A percentile compares a stretch with the other conserved stretches of the same genome.
Conservation (phyloP, 1,140 invertebrate genomes). For the Diprion similis region DNA sequence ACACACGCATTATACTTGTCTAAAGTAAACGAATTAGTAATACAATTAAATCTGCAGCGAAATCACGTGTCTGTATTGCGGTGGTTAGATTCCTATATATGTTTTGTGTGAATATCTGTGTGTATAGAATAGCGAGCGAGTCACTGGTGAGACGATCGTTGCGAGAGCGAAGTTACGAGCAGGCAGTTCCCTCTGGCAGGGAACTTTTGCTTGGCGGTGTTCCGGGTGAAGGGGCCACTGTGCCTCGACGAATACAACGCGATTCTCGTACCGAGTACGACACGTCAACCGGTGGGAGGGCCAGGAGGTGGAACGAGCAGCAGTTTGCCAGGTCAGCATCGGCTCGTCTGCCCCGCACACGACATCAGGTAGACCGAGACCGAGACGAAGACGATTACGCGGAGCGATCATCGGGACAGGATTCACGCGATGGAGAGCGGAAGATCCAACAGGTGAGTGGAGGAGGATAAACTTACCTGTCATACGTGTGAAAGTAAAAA, state of each 20-base stretch:
- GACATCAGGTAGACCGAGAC: constrained; percentile 54
- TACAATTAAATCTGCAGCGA: no score
- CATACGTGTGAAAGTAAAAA: not conserved
- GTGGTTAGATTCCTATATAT: not conserved
- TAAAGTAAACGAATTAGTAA: no score
- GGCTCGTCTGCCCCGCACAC: constrained; percentile 73
- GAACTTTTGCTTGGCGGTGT: constrained; percentile 43
- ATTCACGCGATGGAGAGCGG: constrained; percentile 69
- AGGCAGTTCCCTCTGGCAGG: constrained; percentile 28
- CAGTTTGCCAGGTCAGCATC: constrained; percentile 79
- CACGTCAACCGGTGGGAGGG: constrained; percentile 27
- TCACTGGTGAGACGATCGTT: constrained; percentile 49
- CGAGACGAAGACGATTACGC: constrained; percentile 49
- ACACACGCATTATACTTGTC: no score
- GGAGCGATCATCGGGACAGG: constrained; percentile 49
- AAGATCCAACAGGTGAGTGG: constrained; percentile 66
- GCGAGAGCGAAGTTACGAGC: constrained; percentile 49
- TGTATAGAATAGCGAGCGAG: constrained; percentile 34
- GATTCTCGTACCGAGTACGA: constrained; percentile 36
- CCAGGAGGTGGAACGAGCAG: constrained; percentile 50
- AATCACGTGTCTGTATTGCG: no score
- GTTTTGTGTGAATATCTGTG: not conserved
- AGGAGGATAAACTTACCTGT: not conserved
- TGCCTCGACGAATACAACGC: constrained; percentile 40
- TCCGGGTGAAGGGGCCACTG: constrained; percentile 39